Percentiles rank a stretch among this genome's conserved stretches.
These are phyloP conservation scores for Saguinus imperator DNA, from an alignment of 2,113 vertebrate genomes.

Conservation along the genomic window DNA sequence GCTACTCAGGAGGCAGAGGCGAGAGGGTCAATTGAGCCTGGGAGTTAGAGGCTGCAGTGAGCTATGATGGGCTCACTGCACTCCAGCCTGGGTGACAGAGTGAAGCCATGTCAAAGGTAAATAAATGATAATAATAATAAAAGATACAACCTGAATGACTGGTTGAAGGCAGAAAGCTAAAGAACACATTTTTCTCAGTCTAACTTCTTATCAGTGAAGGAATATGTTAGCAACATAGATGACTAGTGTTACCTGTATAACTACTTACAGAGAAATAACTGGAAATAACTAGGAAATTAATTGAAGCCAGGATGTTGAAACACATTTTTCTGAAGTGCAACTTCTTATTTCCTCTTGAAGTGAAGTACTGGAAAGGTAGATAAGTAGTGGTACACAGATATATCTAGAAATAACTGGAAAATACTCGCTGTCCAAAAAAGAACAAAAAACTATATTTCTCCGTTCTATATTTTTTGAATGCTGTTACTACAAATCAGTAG, in stretches of 20 bases:
- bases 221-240: background rate
- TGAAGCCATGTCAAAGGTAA: too few relatives aligned
- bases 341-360: background rate
- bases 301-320: background rate
- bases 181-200: background rate
- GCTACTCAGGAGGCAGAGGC: too few relatives aligned
- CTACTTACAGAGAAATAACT: background rate
- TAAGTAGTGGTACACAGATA: background rate
- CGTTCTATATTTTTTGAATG: background rate
- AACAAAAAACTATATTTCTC: background rate
- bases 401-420: background rate
- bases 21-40: too few relatives aligned
- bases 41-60: too few relatives aligned
- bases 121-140: too few relatives aligned
- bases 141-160: background rate
- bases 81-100: too few relatives aligned
- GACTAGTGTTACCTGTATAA: background rate
- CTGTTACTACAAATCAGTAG: background rate
- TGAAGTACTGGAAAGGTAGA: background rate
- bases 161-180: background rate
- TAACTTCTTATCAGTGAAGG: background rate
- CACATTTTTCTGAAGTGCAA: background rate
- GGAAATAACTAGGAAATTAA: background rate
- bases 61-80: too few relatives aligned
- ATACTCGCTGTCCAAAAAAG: background rate